A percentile compares a stretch with the other conserved stretches of the same genome.
Conservation (phyloP, 2,797 vertebrate species). For the Dendrocincla tyrannina region DNA sequence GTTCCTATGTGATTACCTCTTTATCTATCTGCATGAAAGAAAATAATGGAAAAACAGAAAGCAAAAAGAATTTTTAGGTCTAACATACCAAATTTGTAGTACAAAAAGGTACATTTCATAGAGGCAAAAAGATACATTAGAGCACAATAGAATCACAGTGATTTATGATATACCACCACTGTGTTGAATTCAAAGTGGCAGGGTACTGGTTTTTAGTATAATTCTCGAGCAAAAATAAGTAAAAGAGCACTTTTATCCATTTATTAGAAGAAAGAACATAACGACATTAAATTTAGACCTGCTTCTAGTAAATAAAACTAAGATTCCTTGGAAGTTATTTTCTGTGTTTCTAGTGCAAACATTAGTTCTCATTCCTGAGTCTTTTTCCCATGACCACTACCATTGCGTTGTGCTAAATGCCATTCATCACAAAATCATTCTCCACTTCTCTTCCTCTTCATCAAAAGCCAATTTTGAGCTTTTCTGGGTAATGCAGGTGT, state of each 20-base stretch:
- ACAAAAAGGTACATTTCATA: background rate
- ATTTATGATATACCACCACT: background rate
- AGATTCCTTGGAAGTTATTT: background rate
- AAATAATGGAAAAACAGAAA: background rate
- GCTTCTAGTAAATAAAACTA: background rate
- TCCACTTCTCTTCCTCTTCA: background rate
- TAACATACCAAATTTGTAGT: background rate
- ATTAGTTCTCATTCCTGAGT: background rate
- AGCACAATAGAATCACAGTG: background rate
- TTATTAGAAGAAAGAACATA: background rate
- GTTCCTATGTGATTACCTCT: background rate
- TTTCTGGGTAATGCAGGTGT: background rate
- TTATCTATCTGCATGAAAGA: background rate
- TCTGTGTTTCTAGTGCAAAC: background rate
- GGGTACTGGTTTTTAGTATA: background rate
- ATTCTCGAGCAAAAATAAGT: background rate
- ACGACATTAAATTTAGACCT: background rate
- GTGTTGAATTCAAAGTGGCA: background rate
- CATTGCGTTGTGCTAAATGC: background rate
- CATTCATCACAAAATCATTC: background rate
- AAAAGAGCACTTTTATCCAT: background rate
- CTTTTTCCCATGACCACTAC: background rate
- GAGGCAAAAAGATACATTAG: background rate
- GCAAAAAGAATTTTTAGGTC: background rate
- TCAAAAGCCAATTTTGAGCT: background rate